These are phyloP conservation scores for Ariolimax columbianus DNA, from an alignment of 2,888 invertebrate genomes.

Conservation along the genomic window DNA sequence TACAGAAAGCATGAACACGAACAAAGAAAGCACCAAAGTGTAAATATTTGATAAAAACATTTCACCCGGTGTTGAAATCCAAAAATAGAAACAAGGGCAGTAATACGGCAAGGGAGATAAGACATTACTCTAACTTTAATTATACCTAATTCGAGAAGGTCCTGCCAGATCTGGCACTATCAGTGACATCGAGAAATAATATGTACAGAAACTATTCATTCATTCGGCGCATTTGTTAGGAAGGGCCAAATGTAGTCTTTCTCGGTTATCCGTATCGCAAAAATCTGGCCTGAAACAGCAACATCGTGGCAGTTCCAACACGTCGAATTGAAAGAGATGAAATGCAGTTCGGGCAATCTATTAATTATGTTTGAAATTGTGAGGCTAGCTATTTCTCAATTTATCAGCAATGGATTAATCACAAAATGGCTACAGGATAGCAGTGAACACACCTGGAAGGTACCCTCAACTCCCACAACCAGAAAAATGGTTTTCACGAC, in stretches of 20 bases:
- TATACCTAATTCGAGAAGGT: background rate
- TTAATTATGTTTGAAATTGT: background rate
- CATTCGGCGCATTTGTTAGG: background rate
- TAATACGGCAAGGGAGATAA: background rate
- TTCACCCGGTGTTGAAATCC: slow-evolving; percentile 4
- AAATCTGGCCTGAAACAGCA: background rate
- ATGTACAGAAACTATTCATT: background rate
- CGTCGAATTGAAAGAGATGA: background rate
- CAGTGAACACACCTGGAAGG: no score
- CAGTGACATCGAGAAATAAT: background rate
- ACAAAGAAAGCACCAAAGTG: no score
- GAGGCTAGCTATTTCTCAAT: no score
- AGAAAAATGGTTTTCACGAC: no score
- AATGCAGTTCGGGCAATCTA: background rate
- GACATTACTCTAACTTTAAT: background rate
- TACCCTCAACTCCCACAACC: no score
- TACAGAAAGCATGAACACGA: no score
- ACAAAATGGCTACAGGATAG: no score
- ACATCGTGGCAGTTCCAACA: background rate
- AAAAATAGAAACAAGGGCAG: slow-evolving; percentile 21
- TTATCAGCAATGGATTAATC: no score
- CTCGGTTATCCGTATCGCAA: background rate
- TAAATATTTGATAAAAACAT: background rate
- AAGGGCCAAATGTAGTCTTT: background rate
- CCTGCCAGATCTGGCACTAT: background rate